Base-by-base conservation (phyloP, 2,113 vertebrate genomes). In the Anarhynchus alexandrinus region DNA sequence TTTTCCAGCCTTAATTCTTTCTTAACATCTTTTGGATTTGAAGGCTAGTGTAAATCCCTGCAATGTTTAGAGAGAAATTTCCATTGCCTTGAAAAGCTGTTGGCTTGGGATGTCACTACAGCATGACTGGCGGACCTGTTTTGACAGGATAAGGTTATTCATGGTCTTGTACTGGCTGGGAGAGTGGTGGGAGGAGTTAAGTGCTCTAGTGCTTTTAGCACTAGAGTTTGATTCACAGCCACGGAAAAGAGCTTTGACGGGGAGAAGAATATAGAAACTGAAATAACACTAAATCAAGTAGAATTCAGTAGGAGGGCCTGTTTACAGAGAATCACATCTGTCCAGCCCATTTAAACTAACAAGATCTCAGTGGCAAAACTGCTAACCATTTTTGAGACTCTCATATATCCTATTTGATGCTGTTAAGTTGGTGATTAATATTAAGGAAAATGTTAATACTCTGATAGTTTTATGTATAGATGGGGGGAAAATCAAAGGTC, bases 321-420 rank as follows among this genome's bases (percentile, higher is more conserved):
- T 79, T 80, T 95, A 77, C 62, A 65, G 78, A 79, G 43, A 83
- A 49, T 54, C 77, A 87, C 69, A 21, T 47, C 70, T 82, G 62
- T 67, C 88, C 58, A 71, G 55, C 79, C 76, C 65, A 90, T 58
- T 86, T 21, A 61, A 76, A n/a, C 45, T 86, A 51, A 40, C 47
- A 27, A 14, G 91, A 81, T 34, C 54, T 95, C 91, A 76, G 69
- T 64, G 79, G 78, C 97, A 98, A 91, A 98, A 98, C 99, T 99
- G 99, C 99, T 99, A 99, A 99, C 98, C 98, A 92, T 98, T 99
- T 99, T 98, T 98, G 98, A 98, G 96, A 86, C 97, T 93, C 76
- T 97, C 92, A 29, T 95, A 87, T 96, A 92, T 97, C 95, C 94
- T 97, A 73, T 97, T 96, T 65, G 92, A 40, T 97, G 88, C 96